Evolutionary conservation across 2,113 vertebrate genomes (phyloP), one percentile per base, ranked within the genome.

Genomic region (Chaetura pelagica): DNA sequence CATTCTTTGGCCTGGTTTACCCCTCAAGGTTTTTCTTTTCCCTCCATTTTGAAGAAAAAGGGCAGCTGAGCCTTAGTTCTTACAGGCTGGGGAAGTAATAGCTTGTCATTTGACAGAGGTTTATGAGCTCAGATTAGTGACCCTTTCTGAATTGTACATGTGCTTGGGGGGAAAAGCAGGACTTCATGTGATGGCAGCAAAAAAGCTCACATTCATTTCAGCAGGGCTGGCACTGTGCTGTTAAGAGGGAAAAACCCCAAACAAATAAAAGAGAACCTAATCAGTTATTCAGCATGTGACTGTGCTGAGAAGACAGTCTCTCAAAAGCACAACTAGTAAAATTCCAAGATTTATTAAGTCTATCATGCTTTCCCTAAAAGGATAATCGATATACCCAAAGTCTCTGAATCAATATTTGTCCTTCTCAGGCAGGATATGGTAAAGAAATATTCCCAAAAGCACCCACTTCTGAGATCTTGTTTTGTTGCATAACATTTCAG

Each of bases 111-210:
- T 92, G 83, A 38, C 35, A 68, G 69, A 90, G 57, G 85, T 96
- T 96, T 94, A 93, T 72, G 90, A 90, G 69, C 61, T 67, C 63
- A 86, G 88, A 90, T 92, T 94, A 75, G 92, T 90, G 92, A 93
- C 73, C 83, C 88, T 82, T 90, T 75, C 73, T 78, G 11, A 75
- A 54, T 24, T 72, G 83, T 84, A 84, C 80, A 72, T 73, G 84
- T 81, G 88, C 83, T 90, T 68, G 68, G n/a, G 63, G 59, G 76
- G 52, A 81, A 90, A 94, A 57, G 63, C 44, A 88, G 75, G 67
- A 52, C 87, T 93, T 89, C 57, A 10, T 27, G 49, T 2, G 2
- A 38, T 22, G 35, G 61, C 68, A 81, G 83, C 0, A 0, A 52
- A 84, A 89, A 87, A 38, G 57, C 38, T 93, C 27, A 20, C 34